A percentile compares a stretch with the other conserved stretches of the same genome.
phyloP scores from a whole-genome alignment of 1,140 invertebrate species.

The Hyposmocoma kahamanoa region DNA sequence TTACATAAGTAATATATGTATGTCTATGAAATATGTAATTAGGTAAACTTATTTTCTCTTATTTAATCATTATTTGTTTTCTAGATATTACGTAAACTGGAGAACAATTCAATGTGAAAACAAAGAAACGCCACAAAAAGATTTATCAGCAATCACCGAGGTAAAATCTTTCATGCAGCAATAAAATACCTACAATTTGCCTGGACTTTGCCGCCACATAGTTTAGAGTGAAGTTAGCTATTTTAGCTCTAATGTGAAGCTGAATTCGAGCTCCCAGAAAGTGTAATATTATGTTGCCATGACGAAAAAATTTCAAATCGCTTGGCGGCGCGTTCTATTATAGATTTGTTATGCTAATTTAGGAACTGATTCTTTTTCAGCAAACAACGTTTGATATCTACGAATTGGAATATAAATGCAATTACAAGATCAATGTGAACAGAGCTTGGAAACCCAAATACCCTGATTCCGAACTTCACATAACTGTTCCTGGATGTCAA shows the following conservation, averaged over 20 bases:
- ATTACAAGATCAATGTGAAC: slow-evolving; percentile 52
- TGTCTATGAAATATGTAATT: neutral
- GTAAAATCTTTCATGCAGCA: too few species aligned
- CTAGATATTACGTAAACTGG: slow-evolving; percentile 66
- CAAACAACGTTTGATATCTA: slow-evolving; percentile 52
- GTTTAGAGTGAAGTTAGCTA: neutral
- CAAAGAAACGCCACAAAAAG: slow-evolving; percentile 41
- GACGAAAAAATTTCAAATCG: too few species aligned
- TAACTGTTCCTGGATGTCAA: slow-evolving; percentile 52
- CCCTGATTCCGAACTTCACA: slow-evolving; percentile 46
- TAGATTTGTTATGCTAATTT: too few species aligned
- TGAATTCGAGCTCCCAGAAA: too few species aligned
- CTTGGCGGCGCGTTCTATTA: too few species aligned
- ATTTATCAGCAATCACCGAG: slow-evolving; percentile 53
- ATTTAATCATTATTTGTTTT: slow-evolving; percentile 17
- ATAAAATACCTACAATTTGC: neutral
- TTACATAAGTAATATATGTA: neutral
- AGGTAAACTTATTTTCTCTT: neutral
- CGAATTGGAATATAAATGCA: slow-evolving; percentile 56
- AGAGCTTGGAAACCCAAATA: slow-evolving; percentile 32
- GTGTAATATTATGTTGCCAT: too few species aligned
- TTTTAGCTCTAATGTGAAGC: too few species aligned
- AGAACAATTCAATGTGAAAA: slow-evolving; percentile 50
- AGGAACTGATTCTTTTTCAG: slow-evolving; percentile 48
- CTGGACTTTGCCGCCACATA: too few species aligned